Evolutionary conservation across 2,888 invertebrate species (phyloP), one percentile per base, ranked within the genome.

Genomic region (Cryptocephalus moraei): DNA sequence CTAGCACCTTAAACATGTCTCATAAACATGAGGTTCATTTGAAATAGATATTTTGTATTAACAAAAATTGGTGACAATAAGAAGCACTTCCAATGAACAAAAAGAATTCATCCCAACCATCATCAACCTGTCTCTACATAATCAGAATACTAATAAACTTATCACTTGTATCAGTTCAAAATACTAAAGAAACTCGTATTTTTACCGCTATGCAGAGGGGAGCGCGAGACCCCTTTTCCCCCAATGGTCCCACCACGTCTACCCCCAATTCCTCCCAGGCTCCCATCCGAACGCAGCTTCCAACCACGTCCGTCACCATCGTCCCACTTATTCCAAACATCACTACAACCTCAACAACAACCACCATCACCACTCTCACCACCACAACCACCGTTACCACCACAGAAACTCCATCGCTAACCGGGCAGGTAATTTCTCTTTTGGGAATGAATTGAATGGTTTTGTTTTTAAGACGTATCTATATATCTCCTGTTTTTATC

Each of bases 171-270:
- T 36, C 33, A 12, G 6, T 22, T 22, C 22, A 22, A 22, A 22
- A 4, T 22, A 22, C 22, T 22, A 22, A 22, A 22, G 22, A 22
- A 22, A 22, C 22, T 22, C 22, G 22, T 22, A 22, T 22, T 36
- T 12, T 36, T 36, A 36, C 36, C 12, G 46, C 54, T 58, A 61
- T 57, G 58, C 68, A 72, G 72, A 71, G 62, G 69, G 71, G 63
- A 71, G 84, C 71, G 80, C 84, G 66, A 81, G 89, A 69, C 91
- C 91, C 64, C 80, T 91, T 71, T 91, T 91, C 75, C 91, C 91
- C 62, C 91, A 91, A 78, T 91, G 91, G 91, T 91, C 91, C 63
- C 91, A 91, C 77, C 91, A 91, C 77, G 90, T 91, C 68, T 90
- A 91, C 75, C 91, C 91, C 63, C 91, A 91, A 79, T 91, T 91